Conservation (phyloP, 2,888 invertebrate species). For the Petrophora chlorosata region DNA sequence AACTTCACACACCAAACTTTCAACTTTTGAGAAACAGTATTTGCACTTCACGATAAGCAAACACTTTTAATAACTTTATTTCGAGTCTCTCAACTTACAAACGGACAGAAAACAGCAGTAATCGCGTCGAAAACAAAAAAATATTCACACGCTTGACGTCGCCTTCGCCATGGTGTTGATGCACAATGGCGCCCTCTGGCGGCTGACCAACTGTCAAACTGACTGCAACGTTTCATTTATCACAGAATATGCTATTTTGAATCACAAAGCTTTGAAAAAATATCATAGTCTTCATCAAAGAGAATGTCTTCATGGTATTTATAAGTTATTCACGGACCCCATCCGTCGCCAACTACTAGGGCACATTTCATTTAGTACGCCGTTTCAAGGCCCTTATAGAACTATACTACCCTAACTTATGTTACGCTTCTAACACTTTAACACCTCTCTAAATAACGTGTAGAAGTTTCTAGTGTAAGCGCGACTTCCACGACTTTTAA, state of each 20-base stretch:
- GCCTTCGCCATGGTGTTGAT: conserved; percentile 78
- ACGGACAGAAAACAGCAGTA: conserved; percentile 71
- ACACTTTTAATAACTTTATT: conserved; percentile 64
- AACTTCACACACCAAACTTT: conserved; percentile 78
- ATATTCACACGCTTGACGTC: conserved; percentile 76
- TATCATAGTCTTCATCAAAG: no score
- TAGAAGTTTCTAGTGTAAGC: no score
- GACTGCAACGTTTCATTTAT: background rate
- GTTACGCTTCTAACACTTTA: no score
- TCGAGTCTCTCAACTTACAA: conserved; percentile 68
- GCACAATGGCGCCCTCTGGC: conserved; percentile 62
- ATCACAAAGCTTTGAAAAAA: no score
- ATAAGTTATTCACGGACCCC: no score
- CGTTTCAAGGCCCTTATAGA: no score
- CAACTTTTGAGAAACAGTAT: conserved; percentile 64
- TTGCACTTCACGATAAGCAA: conserved; percentile 53
- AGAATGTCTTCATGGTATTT: no score
- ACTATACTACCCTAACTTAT: no score
- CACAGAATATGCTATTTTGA: background rate
- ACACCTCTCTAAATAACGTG: no score
- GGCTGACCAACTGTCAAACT: conserved; percentile 16
- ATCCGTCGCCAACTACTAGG: no score
- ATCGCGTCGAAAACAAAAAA: conserved; percentile 76
- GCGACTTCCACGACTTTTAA: no score
- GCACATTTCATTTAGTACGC: no score